Base-by-base conservation (phyloP, 2,113 vertebrate genomes). In the Lathamus discolor region DNA sequence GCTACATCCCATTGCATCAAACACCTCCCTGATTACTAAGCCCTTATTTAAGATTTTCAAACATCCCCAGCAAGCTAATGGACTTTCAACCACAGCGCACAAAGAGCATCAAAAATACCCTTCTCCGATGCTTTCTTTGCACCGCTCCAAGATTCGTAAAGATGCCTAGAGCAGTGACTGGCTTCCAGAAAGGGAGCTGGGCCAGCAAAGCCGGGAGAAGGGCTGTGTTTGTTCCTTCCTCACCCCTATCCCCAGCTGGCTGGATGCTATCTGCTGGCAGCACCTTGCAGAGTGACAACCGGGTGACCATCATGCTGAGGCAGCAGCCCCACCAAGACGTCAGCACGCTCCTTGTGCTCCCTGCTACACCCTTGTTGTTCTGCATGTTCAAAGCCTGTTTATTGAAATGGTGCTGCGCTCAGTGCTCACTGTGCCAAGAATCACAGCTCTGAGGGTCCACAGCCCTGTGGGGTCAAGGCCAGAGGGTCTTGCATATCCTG, bases 261-360 rank as follows among this genome's bases (percentile, higher is more conserved):
- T 1, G 0, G 67, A n/a, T 1, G 14, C 49, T 97, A 94, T 95
- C 96, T 84, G 86, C 54, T n/a, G 75, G 28, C 86, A 91, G 72
- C 95, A 95, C 89, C 84, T 86, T 95, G 51, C 5, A 1, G 14
- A 57, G 76, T 20, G 1, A 76, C 6, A 5, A 31, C 35, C 0
- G 11, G 54, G 48, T 9, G 3, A 20, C 12, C 18, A 12, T 90
- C 85, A 87, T 0, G 14, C 48, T 1, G 3, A 19, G 66, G 10
- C 25, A 84, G 24, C 68, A 19, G 18, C 37, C 51, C 18, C 2
- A 2, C 24, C 0, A 0, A 22, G 77, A 74, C 27, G 12, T 84
- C 92, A 94, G 73, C 0, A 0, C 0, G 0, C 17, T 7, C 10
- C 23, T 1, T 0, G 3, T 4, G 1, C 6, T 77, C n/a, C 57